phyloP scores from a whole-genome alignment of 2,888 invertebrate genomes.

The Xestia xanthographa region DNA sequence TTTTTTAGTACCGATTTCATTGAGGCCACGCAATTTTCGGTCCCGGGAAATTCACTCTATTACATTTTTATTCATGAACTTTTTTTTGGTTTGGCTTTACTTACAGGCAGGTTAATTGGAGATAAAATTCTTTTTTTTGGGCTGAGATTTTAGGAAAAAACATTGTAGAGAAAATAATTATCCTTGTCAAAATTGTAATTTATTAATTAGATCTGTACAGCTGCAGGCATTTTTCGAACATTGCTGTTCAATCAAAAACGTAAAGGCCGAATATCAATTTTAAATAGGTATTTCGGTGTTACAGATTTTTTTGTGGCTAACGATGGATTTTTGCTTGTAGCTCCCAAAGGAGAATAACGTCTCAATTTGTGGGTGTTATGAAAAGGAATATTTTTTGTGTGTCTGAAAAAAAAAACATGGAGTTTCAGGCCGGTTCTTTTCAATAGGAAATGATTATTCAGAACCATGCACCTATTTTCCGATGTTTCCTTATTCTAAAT shows the following conservation, averaged over 20 bases:
- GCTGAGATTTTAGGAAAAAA: slow-evolving; percentile 26
- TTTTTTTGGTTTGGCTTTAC: slow-evolving; percentile 37
- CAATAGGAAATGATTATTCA: not conserved
- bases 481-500: not conserved
- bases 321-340: slow-evolving; percentile 16
- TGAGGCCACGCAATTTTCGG: too few relatives aligned
- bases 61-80: slow-evolving; percentile 38
- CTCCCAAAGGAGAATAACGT: not conserved
- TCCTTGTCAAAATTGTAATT: slow-evolving; percentile 1
- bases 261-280: not conserved
- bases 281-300: not conserved
- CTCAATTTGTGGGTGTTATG: not conserved
- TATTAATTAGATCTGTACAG: not conserved
- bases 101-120: slow-evolving; percentile 32
- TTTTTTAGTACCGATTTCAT: too few relatives aligned
- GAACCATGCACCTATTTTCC: not conserved
- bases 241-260: slow-evolving; percentile 11
- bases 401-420: not conserved
- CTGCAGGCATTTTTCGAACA: slow-evolving; percentile 30
- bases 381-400: not conserved
- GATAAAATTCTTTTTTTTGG: slow-evolving; percentile 31
- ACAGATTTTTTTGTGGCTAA: not conserved
- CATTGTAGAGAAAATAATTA: slow-evolving; percentile 3
- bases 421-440: not conserved
- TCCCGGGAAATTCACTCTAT: too few relatives aligned